Base-by-base conservation (phyloP, 2,113 vertebrate species). In the Atrichornis clamosus region DNA sequence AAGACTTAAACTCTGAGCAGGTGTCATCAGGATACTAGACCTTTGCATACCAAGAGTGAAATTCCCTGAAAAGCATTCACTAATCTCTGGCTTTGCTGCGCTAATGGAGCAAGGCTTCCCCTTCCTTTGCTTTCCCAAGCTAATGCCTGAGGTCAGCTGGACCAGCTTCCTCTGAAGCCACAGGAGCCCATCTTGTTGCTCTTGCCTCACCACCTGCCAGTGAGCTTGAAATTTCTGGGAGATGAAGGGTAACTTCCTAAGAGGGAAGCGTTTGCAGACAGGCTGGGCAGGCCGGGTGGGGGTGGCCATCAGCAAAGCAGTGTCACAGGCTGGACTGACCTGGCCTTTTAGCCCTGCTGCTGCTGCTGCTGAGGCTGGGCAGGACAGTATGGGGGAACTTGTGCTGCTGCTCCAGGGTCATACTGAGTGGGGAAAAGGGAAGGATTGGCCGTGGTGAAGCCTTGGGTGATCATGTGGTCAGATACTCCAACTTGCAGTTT, bases 161-260 rank as follows among this genome's bases (percentile, higher is more conserved):
- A 69, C 23, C 32, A 44, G 19, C 24, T 73, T 77, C n/a, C 67
- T 88, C 32, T 1, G 3, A 58, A 62, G 21, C 52, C 44, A 24
- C 33, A 67, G 5, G 47, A n/a, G 27, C 19, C 27, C 1, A 1
- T 23, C 27, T 44, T 0, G 5, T 15, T 50, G 5, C 15, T 56
- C 78, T 65, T 84, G 44, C 68, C 20, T 83, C 39, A 13, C 33
- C 7, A 3, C n/a, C n/a, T 77, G 60, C 58, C 52, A 35, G 5
- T 5, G 55, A 68, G 35, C 27, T 80, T 70, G 27, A 13, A 5
- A 27, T 27, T 22, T 17, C 13, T 84, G 55, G 30, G 32, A 80
- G 41, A 50, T 27, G 13, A 68, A 76, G 10, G 59, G 7, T 46
- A 21, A 23, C 2, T 15, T 50, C 23, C 49, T 18, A 16, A 12